Conservation (phyloP, 2,113 vertebrate genomes). For the Cynoglossus semilaevis region DNA sequence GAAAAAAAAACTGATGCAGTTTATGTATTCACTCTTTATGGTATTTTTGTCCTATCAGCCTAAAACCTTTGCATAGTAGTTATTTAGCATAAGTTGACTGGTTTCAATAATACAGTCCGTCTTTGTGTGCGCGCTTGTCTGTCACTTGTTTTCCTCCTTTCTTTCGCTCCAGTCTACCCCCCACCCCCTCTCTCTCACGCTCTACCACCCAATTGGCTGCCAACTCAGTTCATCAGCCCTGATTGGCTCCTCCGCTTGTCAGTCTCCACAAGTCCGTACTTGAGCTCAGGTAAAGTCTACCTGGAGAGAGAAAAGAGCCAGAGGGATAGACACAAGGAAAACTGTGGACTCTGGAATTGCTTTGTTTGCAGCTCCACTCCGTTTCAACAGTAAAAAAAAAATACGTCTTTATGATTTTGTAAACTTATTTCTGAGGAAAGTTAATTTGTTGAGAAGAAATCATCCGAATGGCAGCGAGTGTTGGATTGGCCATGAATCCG, state of each 20-base stretch:
- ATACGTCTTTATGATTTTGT: not conserved
- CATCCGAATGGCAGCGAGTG: constrained; percentile 72
- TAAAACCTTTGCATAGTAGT: too few species aligned
- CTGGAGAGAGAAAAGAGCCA: constrained; percentile 58
- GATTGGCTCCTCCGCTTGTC: constrained; percentile 29
- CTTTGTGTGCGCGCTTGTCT: not conserved
- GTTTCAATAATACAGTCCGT: not conserved
- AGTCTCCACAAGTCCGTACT: constrained; percentile 58
- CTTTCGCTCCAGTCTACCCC: not conserved
- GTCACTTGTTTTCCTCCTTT: constrained; percentile 13
- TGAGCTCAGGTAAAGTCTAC: constrained; percentile 79
- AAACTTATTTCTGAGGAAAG: not conserved
- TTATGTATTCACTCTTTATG: too few species aligned
- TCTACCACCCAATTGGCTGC: constrained; percentile 21
- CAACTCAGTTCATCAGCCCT: accelerated
- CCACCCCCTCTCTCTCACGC: too few species aligned
- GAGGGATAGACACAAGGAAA: constrained; percentile 10
- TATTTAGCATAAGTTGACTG: too few species aligned
- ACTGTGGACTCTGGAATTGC: constrained; percentile 48
- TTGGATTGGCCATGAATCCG: constrained; percentile 76
- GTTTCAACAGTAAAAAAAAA: not conserved
- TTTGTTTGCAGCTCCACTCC: constrained; percentile 51
- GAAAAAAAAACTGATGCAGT: too few species aligned
- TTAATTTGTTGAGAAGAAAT: not conserved
- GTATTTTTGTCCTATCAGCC: too few species aligned